Percentiles rank a stretch among this genome's conserved stretches.
Conservation (phyloP, 2,888 invertebrate species). For the Holacanthella duospinosa region DNA sequence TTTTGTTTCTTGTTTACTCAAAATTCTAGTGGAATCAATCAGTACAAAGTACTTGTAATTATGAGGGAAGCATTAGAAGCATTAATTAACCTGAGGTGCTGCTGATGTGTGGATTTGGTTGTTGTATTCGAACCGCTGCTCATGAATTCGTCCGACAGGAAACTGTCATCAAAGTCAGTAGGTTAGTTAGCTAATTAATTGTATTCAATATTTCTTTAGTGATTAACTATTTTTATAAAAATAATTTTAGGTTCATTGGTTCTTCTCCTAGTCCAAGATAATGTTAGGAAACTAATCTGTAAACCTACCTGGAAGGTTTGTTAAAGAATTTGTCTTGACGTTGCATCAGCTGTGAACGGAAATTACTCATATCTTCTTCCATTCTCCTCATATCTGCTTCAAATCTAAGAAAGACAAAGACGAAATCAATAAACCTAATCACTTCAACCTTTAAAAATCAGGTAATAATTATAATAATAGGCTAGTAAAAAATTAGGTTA, state of each 20-base stretch:
- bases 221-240: no score
- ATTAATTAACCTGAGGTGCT: slow-evolving; percentile 20
- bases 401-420: slow-evolving; percentile 45
- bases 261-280: not conserved
- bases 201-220: no score
- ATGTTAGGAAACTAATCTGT: not conserved
- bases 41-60: no score
- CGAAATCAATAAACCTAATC: no score
- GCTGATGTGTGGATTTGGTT: slow-evolving; percentile 8
- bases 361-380: slow-evolving; percentile 96
- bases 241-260: no score
- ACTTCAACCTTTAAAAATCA: slow-evolving; percentile 3
- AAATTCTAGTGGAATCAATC: no score
- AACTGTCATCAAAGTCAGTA: slow-evolving; percentile 5
- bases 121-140: slow-evolving; percentile 6
- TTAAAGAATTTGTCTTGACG: slow-evolving; percentile 76
- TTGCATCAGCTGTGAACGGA: slow-evolving; percentile 84
- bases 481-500: not conserved
- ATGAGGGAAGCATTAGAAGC: slow-evolving; percentile 9
- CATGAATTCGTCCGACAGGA: slow-evolving; percentile 11
- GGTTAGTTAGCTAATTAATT: not conserved
- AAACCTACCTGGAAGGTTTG: slow-evolving; percentile 51
- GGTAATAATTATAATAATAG: not conserved
- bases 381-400: slow-evolving; percentile 96
- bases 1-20: no score